Percentiles rank a stretch among this genome's conserved stretches.
Evolutionary conservation across 2,113 vertebrate genomes (phyloP).

Genomic region (Rhombomys opimus): DNA sequence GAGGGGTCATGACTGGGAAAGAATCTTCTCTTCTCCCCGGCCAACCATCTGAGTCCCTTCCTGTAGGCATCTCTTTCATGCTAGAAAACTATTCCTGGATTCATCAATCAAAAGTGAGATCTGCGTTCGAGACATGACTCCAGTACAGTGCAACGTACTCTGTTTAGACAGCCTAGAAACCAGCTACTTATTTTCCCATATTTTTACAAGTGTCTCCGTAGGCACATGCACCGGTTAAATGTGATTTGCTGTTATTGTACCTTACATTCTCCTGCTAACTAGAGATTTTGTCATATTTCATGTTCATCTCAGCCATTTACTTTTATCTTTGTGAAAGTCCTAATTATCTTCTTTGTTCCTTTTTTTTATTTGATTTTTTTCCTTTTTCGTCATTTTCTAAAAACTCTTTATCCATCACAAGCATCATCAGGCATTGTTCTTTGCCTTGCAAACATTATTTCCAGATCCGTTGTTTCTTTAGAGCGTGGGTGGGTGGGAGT

Average conservation of each 20-base stretch:
- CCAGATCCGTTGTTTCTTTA: not conserved
- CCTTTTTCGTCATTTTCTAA: not conserved
- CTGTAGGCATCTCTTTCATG: constrained; percentile 66
- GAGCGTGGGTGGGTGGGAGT: not conserved
- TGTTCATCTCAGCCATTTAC: not conserved
- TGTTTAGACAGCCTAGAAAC: not conserved
- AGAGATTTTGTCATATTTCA: not conserved
- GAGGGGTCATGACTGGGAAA: constrained; percentile 77
- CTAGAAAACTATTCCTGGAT: constrained; percentile 66
- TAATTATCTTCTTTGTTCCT: not conserved
- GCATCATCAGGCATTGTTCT: not conserved
- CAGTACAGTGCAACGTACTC: not conserved
- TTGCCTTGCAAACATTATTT: not conserved
- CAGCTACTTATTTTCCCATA: not conserved
- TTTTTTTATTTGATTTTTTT: not conserved
- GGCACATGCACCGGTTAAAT: not conserved
- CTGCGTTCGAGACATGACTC: constrained; percentile 35
- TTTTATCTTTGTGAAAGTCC: not conserved
- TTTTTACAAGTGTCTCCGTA: not conserved
- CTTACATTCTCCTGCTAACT: not conserved
- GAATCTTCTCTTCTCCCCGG: constrained; percentile 79
- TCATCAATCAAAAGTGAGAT: constrained; percentile 57
- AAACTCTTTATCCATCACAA: not conserved
- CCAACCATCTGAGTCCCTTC: constrained; percentile 66
- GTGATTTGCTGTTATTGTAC: not conserved